Evolutionary conservation across 2,888 invertebrate genomes (phyloP).

Genomic region (Hirtodrosophila duncani): DNA sequence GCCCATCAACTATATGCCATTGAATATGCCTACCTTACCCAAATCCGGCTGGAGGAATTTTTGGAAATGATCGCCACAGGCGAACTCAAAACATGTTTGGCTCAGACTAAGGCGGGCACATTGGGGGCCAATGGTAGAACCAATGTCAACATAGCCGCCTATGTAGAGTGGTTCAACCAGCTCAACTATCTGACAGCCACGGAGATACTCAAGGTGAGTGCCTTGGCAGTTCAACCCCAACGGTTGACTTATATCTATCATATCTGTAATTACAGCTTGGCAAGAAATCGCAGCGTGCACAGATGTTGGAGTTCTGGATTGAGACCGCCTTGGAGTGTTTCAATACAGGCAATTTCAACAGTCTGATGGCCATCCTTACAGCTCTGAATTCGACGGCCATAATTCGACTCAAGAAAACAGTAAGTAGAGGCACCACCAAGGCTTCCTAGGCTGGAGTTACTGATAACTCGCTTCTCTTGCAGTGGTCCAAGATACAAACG

Average conservation of each 20-base stretch:
- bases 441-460: neutral
- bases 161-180: slow-evolving; percentile 97
- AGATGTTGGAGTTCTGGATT: slow-evolving; percentile 95
- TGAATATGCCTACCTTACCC: slow-evolving; percentile 93
- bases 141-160: slow-evolving; percentile 88
- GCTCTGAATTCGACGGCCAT: slow-evolving; percentile 95
- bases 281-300: slow-evolving; percentile 93
- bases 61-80: slow-evolving; percentile 91
- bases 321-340: slow-evolving; percentile 97
- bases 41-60: slow-evolving; percentile 97
- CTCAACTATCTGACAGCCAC: slow-evolving; percentile 95
- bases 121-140: slow-evolving; percentile 81
- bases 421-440: slow-evolving; percentile 79
- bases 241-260: no score
- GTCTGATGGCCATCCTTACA: slow-evolving; percentile 96
- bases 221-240: no score
- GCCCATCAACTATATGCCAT: slow-evolving; percentile 96
- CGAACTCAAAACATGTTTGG: slow-evolving; percentile 81
- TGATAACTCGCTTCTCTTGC: slow-evolving; percentile 52
- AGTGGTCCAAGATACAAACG: slow-evolving; percentile 91
- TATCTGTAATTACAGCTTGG: slow-evolving; percentile 89
- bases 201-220: slow-evolving; percentile 90
- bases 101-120: slow-evolving; percentile 79
- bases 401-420: slow-evolving; percentile 95
- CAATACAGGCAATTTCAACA: slow-evolving; percentile 98